phyloP scores from a whole-genome alignment of 1,140 invertebrate species.

The Musca domestica region DNA sequence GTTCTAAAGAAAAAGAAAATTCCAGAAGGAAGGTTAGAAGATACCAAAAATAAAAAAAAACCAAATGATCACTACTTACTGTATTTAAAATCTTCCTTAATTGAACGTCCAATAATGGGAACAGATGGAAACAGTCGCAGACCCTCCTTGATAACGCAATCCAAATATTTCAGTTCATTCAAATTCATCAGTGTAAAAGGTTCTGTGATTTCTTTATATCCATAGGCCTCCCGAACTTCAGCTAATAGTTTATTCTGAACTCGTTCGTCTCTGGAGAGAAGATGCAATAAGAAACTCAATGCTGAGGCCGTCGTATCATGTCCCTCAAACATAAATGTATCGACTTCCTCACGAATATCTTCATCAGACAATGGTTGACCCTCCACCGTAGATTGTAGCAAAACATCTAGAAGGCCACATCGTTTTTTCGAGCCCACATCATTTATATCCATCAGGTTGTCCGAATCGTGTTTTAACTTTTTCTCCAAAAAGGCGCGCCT shows the following conservation, averaged over 20 bases:
- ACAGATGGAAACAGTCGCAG: slow-evolving; percentile 67
- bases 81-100: slow-evolving; percentile 56
- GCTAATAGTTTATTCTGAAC: slow-evolving; percentile 61
- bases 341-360: slow-evolving; percentile 73
- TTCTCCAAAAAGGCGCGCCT: slow-evolving; percentile 41
- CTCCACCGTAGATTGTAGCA: slow-evolving; percentile 63
- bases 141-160: slow-evolving; percentile 65
- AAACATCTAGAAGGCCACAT: slow-evolving; percentile 73
- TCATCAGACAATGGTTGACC: slow-evolving; percentile 61
- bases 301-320: slow-evolving; percentile 69
- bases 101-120: slow-evolving; percentile 62
- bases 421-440: slow-evolving; percentile 56
- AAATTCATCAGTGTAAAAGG: slow-evolving; percentile 32
- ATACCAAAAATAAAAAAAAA: not conserved
- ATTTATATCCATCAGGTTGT: no score
- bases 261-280: slow-evolving; percentile 58
- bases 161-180: slow-evolving; percentile 50
- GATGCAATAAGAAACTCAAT: slow-evolving; percentile 59
- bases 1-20: not conserved
- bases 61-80: slow-evolving; percentile 38
- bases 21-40: not conserved
- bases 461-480: slow-evolving; percentile 33
- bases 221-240: slow-evolving; percentile 62
- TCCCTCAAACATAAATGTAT: slow-evolving; percentile 80
- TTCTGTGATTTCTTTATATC: slow-evolving; percentile 37